Evolutionary conservation across 1,140 invertebrate genomes (phyloP), one percentile per base, ranked within the genome.

Genomic region (Yoshiicerus persimilis): DNA sequence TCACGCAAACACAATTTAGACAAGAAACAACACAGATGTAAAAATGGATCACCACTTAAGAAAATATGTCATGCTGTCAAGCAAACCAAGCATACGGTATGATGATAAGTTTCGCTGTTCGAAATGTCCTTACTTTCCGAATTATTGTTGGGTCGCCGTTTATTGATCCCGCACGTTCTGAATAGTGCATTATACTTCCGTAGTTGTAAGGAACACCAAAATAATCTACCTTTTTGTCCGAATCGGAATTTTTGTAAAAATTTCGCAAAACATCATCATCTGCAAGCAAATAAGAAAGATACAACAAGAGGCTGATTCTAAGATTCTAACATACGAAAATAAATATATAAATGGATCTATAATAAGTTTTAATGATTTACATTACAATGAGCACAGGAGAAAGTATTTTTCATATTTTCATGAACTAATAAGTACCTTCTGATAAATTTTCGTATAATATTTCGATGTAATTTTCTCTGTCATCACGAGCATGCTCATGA

Each of bases 401-500:
- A n/a, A n/a, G n/a, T n/a, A n/a, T n/a, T n/a, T n/a, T 39, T 1
- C 27, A 39, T 27, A 16, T 27, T 8, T 66, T 66, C 11, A 56
- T 1, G 80, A 36, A 39, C n/a, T n/a, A n/a, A n/a, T 75, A 85
- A 11, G 6, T 47, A 86, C 38, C 39, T 32, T 70, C 66, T 38
- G 62, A 41, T 8, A 86, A 25, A 84, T 64, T 64, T 39, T 56
- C 27, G 16, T 64, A 84, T n/a, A 84, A 77, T 16, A 87, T 84
- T 62, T 38, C 77, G 20, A 88, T 41, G 41, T 38, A 88, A 20
- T 38, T 34, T 23, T 84, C 32, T 20, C 32, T 41, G 77, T 92
- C 91, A 16, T 89, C 85, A 20, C 91, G 39, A 11, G 88, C 89
- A 30, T 91, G 91, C 62, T 91, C 91, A 77, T 91, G 91, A 32